These are phyloP conservation scores for Mylabris sibirica DNA, from an alignment of 2,888 invertebrate species.

Conservation along the genomic window DNA sequence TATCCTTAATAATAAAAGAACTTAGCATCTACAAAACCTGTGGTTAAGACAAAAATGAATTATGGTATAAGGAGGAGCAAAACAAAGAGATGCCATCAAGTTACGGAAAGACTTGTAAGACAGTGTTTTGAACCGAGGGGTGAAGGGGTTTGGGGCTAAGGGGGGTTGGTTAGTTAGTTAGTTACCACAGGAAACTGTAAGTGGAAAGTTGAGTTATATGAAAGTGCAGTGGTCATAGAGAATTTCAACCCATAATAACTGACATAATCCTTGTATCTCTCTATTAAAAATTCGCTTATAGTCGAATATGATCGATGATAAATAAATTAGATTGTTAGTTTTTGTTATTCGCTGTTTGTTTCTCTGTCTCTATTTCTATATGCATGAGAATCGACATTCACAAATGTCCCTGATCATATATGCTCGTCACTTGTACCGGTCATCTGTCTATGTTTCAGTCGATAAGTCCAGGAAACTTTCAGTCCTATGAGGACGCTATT, in stretches of 20 bases:
- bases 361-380: constrained; percentile 56
- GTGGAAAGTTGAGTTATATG: constrained; percentile 56
- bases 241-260: constrained; percentile 34
- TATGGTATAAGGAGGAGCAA: constrained; percentile 53
- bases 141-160: no score
- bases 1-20: constrained; percentile 49
- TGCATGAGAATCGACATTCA: constrained; percentile 58
- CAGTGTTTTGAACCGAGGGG: constrained; percentile 37
- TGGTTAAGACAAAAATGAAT: constrained; percentile 49
- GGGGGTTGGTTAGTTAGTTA: constrained; percentile 41
- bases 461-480: constrained; percentile 42
- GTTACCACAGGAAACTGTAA: constrained; percentile 53
- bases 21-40: constrained; percentile 44
- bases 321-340: neutral
- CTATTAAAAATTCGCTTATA: no score
- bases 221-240: constrained; percentile 33
- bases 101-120: constrained; percentile 50
- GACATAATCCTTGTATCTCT: constrained; percentile 37
- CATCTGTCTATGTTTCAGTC: constrained; percentile 53
- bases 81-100: constrained; percentile 57
- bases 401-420: constrained; percentile 57
- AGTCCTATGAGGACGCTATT: constrained; percentile 37
- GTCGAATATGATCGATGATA: neutral
- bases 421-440: constrained; percentile 54
- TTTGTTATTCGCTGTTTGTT: neutral